Conservation (phyloP, 2,888 invertebrate species). For the Liodrosophila aerea region DNA sequence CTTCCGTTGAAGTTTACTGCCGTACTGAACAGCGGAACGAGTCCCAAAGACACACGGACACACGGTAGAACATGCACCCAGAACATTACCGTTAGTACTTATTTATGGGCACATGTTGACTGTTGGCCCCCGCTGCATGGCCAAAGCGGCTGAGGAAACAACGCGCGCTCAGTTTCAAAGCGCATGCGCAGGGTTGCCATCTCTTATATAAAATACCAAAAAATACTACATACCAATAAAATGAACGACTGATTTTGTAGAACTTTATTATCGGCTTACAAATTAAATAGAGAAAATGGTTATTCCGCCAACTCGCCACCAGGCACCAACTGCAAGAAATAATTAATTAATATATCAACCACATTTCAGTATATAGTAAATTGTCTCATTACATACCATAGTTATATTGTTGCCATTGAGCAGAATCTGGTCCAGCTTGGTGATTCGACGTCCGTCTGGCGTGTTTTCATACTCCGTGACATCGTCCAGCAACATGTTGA, state of each 20-base stretch:
- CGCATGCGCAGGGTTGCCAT: slow-evolving; percentile 58
- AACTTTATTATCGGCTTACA: slow-evolving; percentile 31
- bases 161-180: slow-evolving; percentile 30
- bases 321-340: slow-evolving; percentile 86
- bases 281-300: slow-evolving; percentile 21
- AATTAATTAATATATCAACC: too few species aligned
- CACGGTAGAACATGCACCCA: slow-evolving; percentile 53
- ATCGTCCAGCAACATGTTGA: slow-evolving; percentile 98
- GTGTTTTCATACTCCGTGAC: slow-evolving; percentile 99
- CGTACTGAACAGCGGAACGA: slow-evolving; percentile 55
- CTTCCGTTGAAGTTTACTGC: slow-evolving; percentile 68
- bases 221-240: background rate
- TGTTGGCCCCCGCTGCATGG: slow-evolving; percentile 42
- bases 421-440: slow-evolving; percentile 98
- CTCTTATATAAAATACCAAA: background rate
- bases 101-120: slow-evolving; percentile 77
- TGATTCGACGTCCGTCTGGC: slow-evolving; percentile 96
- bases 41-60: slow-evolving; percentile 38
- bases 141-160: slow-evolving; percentile 18
- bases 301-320: slow-evolving; percentile 90
- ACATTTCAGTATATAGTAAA: too few species aligned
- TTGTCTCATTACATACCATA: slow-evolving; percentile 87
- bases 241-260: slow-evolving; percentile 2
- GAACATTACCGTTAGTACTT: slow-evolving; percentile 64
- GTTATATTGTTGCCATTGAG: slow-evolving; percentile 99